Percentiles rank a stretch among this genome's conserved stretches.
These are phyloP conservation scores for Planiliza haematocheilus DNA, from an alignment of 2,113 vertebrate genomes.

Conservation along the genomic window DNA sequence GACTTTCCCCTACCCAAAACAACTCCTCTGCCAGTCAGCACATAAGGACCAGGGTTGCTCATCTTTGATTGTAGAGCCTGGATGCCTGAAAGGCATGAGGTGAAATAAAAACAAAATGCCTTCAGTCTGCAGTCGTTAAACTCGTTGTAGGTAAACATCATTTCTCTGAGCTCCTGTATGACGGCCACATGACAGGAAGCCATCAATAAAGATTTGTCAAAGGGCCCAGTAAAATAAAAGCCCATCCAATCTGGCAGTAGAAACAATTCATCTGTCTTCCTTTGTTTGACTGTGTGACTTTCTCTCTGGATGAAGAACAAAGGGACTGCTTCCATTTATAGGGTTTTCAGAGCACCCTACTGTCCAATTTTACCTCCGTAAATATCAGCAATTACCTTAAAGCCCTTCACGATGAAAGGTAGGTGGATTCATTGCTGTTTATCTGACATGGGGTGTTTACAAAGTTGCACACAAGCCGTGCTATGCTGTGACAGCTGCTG, in stretches of 20 bases:
- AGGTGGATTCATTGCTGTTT: conserved; percentile 20
- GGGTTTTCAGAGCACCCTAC: conserved; percentile 39
- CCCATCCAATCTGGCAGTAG: conserved; percentile 28
- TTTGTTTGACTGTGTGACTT: conserved; percentile 44
- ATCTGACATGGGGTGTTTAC: neutral
- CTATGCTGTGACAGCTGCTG: neutral
- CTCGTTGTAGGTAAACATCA: conserved; percentile 32
- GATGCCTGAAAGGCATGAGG: conserved; percentile 34
- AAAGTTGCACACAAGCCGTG: neutral
- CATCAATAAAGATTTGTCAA: conserved; percentile 41
- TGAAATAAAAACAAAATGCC: conserved; percentile 40
- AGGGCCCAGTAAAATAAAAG: conserved; percentile 67
- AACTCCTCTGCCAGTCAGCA: conserved; percentile 12
- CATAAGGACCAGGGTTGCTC: conserved; percentile 15
- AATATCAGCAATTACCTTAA: conserved; percentile 47
- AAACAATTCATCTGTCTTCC: conserved; percentile 27
- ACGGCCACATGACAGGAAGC: conserved; percentile 30
- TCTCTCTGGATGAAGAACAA: conserved; percentile 49
- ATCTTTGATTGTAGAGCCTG: conserved; percentile 36
- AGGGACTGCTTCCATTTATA: conserved; percentile 50
- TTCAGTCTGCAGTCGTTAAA: neutral
- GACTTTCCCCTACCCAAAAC: conserved; percentile 37
- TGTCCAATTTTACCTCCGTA: conserved; percentile 50
- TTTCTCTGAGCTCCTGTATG: conserved; percentile 28
- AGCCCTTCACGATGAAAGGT: conserved; percentile 32